These are phyloP conservation scores for Cryptocephalus primarius DNA, from an alignment of 2,888 invertebrate species.

Conservation along the genomic window DNA sequence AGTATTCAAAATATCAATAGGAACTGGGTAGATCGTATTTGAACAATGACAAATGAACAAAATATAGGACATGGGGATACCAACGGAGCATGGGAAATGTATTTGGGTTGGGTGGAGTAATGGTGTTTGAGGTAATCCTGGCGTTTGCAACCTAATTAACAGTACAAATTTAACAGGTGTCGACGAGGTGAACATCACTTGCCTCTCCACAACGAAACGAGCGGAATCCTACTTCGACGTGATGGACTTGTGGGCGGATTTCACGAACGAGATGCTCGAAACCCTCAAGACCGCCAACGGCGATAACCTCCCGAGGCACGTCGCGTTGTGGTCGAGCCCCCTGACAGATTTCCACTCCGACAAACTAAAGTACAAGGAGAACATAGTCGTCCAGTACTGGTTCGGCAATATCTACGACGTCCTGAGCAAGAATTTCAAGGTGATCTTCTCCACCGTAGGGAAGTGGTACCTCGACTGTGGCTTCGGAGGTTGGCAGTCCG, in stretches of 20 bases:
- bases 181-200: slow-evolving; percentile 64
- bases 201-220: slow-evolving; percentile 46
- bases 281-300: slow-evolving; percentile 49
- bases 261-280: slow-evolving; percentile 49
- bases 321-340: slow-evolving; percentile 65
- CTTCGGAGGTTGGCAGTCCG: slow-evolving; percentile 70
- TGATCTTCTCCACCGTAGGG: slow-evolving; percentile 71
- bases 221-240: slow-evolving; percentile 45
- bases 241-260: slow-evolving; percentile 60
- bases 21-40: too few species aligned
- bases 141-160: too few species aligned
- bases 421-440: slow-evolving; percentile 58
- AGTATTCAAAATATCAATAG: too few species aligned
- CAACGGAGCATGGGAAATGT: too few species aligned
- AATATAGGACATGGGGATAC: too few species aligned
- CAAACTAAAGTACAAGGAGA: slow-evolving; percentile 23
- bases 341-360: slow-evolving; percentile 43
- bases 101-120: too few species aligned
- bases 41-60: too few species aligned
- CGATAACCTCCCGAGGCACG: slow-evolving; percentile 40
- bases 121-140: too few species aligned
- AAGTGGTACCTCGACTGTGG: slow-evolving; percentile 82
- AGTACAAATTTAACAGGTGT: slow-evolving; percentile 37
- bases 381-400: slow-evolving; percentile 65
- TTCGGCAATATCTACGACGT: slow-evolving; percentile 61